Percentiles rank a stretch among this genome's conserved stretches.
Evolutionary conservation across 2,888 invertebrate genomes (phyloP).

Genomic region (Baccha elongata): DNA sequence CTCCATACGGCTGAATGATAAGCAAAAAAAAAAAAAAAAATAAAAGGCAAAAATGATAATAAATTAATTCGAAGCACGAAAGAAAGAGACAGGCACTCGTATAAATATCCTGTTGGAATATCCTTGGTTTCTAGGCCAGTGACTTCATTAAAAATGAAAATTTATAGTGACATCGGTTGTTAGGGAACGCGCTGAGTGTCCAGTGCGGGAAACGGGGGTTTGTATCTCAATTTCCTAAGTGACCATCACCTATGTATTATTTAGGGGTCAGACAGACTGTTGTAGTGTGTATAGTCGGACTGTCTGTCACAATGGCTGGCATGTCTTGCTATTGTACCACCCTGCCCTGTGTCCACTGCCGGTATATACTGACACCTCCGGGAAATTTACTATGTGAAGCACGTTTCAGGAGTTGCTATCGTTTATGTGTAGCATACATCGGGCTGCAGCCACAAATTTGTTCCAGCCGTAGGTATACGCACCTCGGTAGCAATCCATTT

Average conservation of each 20-base stretch:
- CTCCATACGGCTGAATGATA: slow-evolving; percentile 31
- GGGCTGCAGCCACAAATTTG: slow-evolving; percentile 40
- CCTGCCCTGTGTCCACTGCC: neutral
- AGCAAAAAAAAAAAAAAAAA: slow-evolving; percentile 19
- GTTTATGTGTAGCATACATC: slow-evolving; percentile 50
- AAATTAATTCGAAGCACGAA: slow-evolving; percentile 10
- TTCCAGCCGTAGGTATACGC: slow-evolving; percentile 37
- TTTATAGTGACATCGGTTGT: slow-evolving; percentile 64
- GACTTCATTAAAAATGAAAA: slow-evolving; percentile 71
- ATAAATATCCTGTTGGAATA: slow-evolving; percentile 21
- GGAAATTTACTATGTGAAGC: slow-evolving; percentile 59
- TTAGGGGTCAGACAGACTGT: slow-evolving; percentile 44
- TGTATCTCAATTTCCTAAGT: slow-evolving; percentile 69
- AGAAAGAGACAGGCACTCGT: neutral
- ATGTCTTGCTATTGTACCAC: neutral
- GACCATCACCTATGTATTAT: slow-evolving; percentile 61
- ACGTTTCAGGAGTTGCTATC: slow-evolving; percentile 58
- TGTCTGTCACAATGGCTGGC: slow-evolving; percentile 8
- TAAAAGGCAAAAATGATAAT: neutral
- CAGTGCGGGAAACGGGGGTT: neutral
- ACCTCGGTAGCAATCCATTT: slow-evolving; percentile 54
- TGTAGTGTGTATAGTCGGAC: too few species aligned
- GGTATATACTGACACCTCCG: slow-evolving; percentile 13
- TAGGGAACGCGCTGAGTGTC: slow-evolving; percentile 15
- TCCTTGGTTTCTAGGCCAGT: slow-evolving; percentile 57